Evolutionary conservation across 1,140 invertebrate genomes (phyloP), one percentile per base, ranked within the genome.

Genomic region (Psilanteris sp.): DNA sequence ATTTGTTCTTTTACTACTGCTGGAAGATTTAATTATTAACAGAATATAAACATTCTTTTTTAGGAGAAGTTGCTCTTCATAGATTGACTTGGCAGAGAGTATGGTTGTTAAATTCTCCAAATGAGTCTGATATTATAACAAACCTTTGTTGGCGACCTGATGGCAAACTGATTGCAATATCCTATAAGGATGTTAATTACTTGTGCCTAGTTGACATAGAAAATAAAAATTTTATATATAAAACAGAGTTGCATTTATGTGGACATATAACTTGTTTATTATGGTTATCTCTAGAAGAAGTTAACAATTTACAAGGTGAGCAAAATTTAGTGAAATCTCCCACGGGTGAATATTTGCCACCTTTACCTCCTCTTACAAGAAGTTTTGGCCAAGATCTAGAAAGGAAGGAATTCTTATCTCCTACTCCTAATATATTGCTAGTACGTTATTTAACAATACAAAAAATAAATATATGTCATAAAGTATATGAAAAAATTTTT

Each of bases 51-150:
- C 10, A 39, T 26, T 26, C 14, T 13, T 50, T 61, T 55, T 37
- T 8, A 96, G 96, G 96, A 78, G 94, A 96, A 91, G 92, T 97
- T 7, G 90, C 95, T 48, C 90, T 98, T 7, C 95, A 98, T 84
- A 91, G 97, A 62, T 88, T 98, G 18, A 94, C 94, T 13, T 98
- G 96, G 96, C 96, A 97, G 81, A 94, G 94, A 87, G 96, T 98
- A 5, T 97, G 96, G 93, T 91, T 92, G 22, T 89, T 97, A 31
- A 89, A 91, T 43, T 91, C 96, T 9, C 93, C 92, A 9, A 91
- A 91, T 73, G 95, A 97, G 84, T 91, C 90, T 71, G 86, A 91
- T 24, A 86, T 82, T 9, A 92, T 94, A 14, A 91, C 89, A 62
- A 91, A 91, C 46, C 90, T 98, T 77, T 93, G 94, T 46, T 99